These are phyloP conservation scores for Bradypodion pumilum DNA, from an alignment of 2,797 vertebrate species.

Conservation along the genomic window DNA sequence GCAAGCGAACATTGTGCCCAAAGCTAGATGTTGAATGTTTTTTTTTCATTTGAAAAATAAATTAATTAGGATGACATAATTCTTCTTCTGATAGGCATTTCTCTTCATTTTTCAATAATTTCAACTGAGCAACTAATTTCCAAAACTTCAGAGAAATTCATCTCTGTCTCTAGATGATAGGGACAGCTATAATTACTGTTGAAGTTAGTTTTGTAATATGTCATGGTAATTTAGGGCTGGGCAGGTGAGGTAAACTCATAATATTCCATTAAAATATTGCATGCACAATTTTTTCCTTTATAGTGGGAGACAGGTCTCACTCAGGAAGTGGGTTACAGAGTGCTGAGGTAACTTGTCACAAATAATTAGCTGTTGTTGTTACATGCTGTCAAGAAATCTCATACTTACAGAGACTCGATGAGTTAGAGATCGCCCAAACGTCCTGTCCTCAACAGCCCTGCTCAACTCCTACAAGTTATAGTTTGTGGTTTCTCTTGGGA, in stretches of 20 bases:
- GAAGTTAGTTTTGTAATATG: conserved; percentile 52
- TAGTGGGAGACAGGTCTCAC: conserved; percentile 45
- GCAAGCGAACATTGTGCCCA: neutral
- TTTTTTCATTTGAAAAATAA: conserved; percentile 37
- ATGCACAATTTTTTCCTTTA: conserved; percentile 39
- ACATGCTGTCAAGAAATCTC: too few relatives aligned
- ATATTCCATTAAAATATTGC: conserved; percentile 51
- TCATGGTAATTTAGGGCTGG: conserved; percentile 38
- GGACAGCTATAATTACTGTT: conserved; percentile 44
- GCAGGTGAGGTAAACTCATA: conserved; percentile 48
- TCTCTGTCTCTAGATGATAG: conserved; percentile 30
- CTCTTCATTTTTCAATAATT: conserved; percentile 22
- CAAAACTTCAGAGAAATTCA: conserved; percentile 24
- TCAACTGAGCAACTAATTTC: conserved; percentile 50
- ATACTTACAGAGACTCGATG: too few relatives aligned
- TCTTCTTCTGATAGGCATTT: conserved; percentile 43
- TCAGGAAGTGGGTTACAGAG: conserved; percentile 6
- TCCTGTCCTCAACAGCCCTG: too few relatives aligned
- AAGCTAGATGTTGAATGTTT: neutral
- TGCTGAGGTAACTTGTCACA: neutral
- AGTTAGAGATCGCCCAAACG: too few relatives aligned
- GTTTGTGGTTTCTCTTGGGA: too few relatives aligned
- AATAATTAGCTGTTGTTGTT: too few relatives aligned
- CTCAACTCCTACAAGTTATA: too few relatives aligned
- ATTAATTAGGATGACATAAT: conserved; percentile 46